Conservation (phyloP, 2,797 vertebrate species). For the Micrastur ruficollis region DNA sequence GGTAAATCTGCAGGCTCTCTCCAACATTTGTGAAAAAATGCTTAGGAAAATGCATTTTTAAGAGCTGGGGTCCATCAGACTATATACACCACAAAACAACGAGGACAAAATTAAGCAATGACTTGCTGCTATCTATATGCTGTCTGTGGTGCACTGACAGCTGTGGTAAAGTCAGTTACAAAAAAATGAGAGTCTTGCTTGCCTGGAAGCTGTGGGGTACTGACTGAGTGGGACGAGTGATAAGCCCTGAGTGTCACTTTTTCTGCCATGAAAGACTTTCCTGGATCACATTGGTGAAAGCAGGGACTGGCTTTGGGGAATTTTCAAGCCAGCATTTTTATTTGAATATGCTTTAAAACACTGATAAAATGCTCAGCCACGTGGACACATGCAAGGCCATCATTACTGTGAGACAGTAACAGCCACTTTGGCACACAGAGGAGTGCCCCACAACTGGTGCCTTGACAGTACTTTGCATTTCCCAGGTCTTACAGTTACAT, state of each 20-base stretch:
- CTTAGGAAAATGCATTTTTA: not conserved
- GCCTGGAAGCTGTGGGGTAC: rapidly evolving
- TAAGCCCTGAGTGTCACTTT: rapidly evolving
- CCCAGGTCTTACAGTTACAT: not conserved
- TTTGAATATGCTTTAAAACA: not conserved
- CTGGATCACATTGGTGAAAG: not conserved
- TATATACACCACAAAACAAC: not conserved
- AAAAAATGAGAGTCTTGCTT: rapidly evolving
- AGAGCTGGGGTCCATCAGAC: not conserved
- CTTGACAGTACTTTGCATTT: not conserved
- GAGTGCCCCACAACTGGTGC: too few species aligned
- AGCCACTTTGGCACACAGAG: not conserved
- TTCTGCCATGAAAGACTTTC: not conserved
- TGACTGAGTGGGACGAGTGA: not conserved
- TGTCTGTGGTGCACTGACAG: not conserved
- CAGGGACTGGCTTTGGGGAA: not conserved
- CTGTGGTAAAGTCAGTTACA: not conserved
- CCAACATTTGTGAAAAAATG: not conserved
- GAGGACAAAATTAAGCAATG: not conserved
- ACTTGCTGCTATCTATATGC: not conserved
- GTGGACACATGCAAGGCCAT: rapidly evolving
- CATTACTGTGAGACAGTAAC: not conserved
- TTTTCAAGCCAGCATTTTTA: not conserved
- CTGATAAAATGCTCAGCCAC: not conserved
- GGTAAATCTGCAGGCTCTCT: not conserved